These are phyloP conservation scores for Drosophila hydei DNA, from an alignment of 1,140 invertebrate genomes.

Conservation along the genomic window DNA sequence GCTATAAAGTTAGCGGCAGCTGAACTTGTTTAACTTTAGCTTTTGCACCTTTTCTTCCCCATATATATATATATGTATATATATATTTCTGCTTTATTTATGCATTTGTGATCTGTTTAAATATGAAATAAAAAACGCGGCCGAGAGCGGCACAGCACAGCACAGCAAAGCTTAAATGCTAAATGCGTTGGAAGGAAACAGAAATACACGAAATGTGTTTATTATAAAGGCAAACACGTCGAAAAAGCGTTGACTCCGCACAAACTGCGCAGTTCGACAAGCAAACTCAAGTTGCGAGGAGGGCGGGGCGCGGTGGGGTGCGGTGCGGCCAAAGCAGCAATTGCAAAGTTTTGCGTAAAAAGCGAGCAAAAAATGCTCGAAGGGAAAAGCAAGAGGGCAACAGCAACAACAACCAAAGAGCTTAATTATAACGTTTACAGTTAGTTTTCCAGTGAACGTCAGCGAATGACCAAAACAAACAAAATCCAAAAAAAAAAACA, in stretches of 20 bases:
- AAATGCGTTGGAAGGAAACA: slow-evolving; percentile 56
- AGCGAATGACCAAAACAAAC: slow-evolving; percentile 8
- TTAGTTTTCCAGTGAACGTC: slow-evolving; percentile 30
- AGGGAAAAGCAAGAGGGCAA: slow-evolving; percentile 10
- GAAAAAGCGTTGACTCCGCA: slow-evolving; percentile 42
- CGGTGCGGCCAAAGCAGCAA: slow-evolving; percentile 1
- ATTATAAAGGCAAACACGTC: slow-evolving; percentile 77
- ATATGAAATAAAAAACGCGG: slow-evolving; percentile 48
- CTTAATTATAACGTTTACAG: slow-evolving; percentile 48
- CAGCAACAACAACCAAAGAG: slow-evolving; percentile 6
- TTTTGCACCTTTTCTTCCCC: slow-evolving; percentile 12
- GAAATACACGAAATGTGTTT: slow-evolving; percentile 72
- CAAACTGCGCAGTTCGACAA: slow-evolving; percentile 59
- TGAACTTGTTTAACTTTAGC: slow-evolving; percentile 65
- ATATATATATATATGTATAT: not conserved
- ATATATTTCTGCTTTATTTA: slow-evolving; percentile 13
- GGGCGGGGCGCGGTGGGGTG: not conserved
- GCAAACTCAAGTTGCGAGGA: slow-evolving; percentile 7
- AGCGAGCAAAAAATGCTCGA: slow-evolving; percentile 1
- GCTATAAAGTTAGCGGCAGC: slow-evolving; percentile 57
- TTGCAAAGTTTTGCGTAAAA: slow-evolving; percentile 24
- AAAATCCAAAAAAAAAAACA: not conserved
- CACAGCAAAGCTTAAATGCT: no score
- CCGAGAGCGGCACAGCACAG: slow-evolving; percentile 25
- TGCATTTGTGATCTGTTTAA: slow-evolving; percentile 66